phyloP scores from a whole-genome alignment of 2,797 vertebrate species.

The Clarias fuscus region DNA sequence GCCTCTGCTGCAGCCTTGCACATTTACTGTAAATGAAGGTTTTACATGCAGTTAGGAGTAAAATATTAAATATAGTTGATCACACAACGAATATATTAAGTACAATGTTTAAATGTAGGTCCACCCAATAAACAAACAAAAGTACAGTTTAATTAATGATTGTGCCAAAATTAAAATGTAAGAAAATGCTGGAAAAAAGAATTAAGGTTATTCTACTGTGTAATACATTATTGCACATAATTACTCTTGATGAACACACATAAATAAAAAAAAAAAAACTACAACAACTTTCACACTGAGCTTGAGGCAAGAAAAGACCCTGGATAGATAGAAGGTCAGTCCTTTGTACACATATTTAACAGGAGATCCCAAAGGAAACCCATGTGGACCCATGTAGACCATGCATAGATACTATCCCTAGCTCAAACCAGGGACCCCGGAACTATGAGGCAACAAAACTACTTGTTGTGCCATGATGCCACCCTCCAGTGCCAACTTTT shows the following conservation, averaged over 20 bases:
- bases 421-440: background rate
- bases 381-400: background rate
- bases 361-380: background rate
- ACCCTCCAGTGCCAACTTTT: background rate
- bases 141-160: background rate
- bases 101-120: background rate
- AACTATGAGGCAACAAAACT: background rate
- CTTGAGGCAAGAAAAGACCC: background rate
- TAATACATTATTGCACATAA: background rate
- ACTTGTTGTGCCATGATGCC: background rate
- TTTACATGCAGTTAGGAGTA: constrained; percentile 9
- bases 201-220: background rate
- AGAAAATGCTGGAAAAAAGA: background rate
- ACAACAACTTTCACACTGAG: background rate
- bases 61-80: background rate
- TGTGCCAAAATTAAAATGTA: background rate
- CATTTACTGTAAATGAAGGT: constrained; percentile 12
- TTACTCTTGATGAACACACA: background rate
- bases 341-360: background rate
- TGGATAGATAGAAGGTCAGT: background rate
- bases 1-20: constrained; percentile 30
- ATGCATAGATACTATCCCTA: background rate
- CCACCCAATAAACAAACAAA: background rate
- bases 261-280: background rate
- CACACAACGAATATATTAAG: background rate